These are phyloP conservation scores for Siniperca knerii DNA, from an alignment of 2,113 vertebrate species.

Conservation along the genomic window DNA sequence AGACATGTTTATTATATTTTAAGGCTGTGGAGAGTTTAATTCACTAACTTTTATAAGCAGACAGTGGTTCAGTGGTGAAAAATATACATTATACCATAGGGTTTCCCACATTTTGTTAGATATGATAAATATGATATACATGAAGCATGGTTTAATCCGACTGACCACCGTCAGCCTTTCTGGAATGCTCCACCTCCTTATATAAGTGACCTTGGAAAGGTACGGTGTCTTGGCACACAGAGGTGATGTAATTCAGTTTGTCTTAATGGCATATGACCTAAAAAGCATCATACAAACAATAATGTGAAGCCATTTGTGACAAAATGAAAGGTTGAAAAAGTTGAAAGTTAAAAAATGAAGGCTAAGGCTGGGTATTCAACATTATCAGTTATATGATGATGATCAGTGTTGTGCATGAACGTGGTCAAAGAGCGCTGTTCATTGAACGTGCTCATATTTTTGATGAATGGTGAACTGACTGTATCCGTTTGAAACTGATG, in stretches of 20 bases:
- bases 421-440: no score
- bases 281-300: not conserved
- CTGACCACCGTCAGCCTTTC: not conserved
- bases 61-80: not conserved
- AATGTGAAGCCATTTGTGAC: not conserved
- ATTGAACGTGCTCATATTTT: no score
- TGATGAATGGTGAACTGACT: no score
- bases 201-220: constrained; percentile 17
- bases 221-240: not conserved
- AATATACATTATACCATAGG: not conserved
- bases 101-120: constrained; percentile 1
- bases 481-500: no score
- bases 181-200: not conserved
- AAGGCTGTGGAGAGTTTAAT: not conserved
- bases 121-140: not conserved
- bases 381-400: not conserved
- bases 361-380: not conserved
- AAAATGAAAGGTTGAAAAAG: no score
- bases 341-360: not conserved
- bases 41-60: constrained; percentile 2
- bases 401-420: no score
- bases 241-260: constrained; percentile 6
- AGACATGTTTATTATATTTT: constrained; percentile 3
- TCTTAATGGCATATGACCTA: not conserved
- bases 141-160: not conserved